Evolutionary conservation across 2,888 invertebrate genomes (phyloP), one percentile per base, ranked within the genome.

Genomic region (Drosophila kanekoi): DNA sequence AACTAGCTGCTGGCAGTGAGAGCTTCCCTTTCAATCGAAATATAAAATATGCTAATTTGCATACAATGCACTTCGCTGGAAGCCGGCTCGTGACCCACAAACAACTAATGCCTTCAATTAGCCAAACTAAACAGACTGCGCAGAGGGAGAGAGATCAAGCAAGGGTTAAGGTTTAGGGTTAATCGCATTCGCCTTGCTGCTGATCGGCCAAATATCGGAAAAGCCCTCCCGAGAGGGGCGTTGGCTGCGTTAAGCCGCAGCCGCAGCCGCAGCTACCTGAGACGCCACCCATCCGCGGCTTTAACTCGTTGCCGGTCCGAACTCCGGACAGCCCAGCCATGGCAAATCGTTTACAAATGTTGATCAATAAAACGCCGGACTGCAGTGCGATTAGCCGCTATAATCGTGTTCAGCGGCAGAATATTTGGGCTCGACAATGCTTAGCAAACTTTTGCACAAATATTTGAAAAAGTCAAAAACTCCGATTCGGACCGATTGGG

Each of bases 271-370:
- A 62, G 59, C 72, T 73, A 65, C 70, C 67, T 65, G 64, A 35
- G 66, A 66, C 61, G 47, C 61, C 68, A 77, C 65, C 63, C 60
- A 32, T 37, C 43, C 28, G 23, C 40, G 44, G 71, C 44, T 53
- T 78, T 67, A 66, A 53, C 75, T 58, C 49, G 45, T 59, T 28
- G 28, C 28, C 28, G 28, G 28, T 0, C 53, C 44, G 47, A 52
- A 14, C 14, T 20, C 54, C 45, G 72, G 10, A 3, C 40, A 11
- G 35, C 5, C 35, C 37, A 20, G 20, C 80, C 77, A 81, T 72
- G 52, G 14, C 68, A 78, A 83, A 76, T 82, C 82, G 85, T 91
- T 91, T 90, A 90, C 90, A 90, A 91, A 91, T 92, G 91, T 91
- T 92, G 91, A 90, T 91, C 91, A 92, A 91, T 91, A 91, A 89